Evolutionary conservation across 2,888 invertebrate genomes (phyloP), one percentile per base, ranked within the genome.

Genomic region (Cyrtodaria siliqua): DNA sequence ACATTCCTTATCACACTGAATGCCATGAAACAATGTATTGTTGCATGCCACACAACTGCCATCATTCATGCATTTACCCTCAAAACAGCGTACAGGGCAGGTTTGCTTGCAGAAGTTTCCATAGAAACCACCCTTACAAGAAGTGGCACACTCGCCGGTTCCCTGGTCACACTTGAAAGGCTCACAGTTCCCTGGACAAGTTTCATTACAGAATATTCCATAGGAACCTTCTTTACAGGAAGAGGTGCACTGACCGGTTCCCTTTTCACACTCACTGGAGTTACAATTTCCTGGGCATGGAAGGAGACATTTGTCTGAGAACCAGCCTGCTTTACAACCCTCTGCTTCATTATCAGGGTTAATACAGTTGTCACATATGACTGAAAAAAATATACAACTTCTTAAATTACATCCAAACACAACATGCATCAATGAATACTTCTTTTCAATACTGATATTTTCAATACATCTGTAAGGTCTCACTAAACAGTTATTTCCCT

Each of bases 261-360:
- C 33, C 12, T 33, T 33, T 8, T 33, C 33, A 33, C 33, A 33
- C 12, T 8, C 33, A 38, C 66, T 56, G 12, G 33, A 2, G 24
- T 29, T 16, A 55, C 74, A 74, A 16, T 38, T 24, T 16, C 2
- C 9, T 33, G 67, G 26, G 56, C 75, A 76, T 4, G 29, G 6
- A 24, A 42, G 3, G 24, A 24, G 50, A 42, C 75, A 76, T 14
- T 18, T 38, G 27, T 40, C 49, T 4, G 69, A 64, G 56, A 42
- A 70, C 27, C 27, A 75, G 55, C 75, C 66, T 20, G 1, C 29
- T 9, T 40, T 49, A 70, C 75, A 75, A 0, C 26, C 55, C 24
- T 60, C 69, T 42, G 52, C 4, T 38, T 26, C 40, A 44, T 61
- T 26, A 14, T 27, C 33, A 18, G 47, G 26, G 33, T 49, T 27